A percentile compares a stretch with the other conserved stretches of the same genome.
These are phyloP conservation scores for Rutpela maculata DNA, from an alignment of 2,888 invertebrate genomes.

Conservation along the genomic window DNA sequence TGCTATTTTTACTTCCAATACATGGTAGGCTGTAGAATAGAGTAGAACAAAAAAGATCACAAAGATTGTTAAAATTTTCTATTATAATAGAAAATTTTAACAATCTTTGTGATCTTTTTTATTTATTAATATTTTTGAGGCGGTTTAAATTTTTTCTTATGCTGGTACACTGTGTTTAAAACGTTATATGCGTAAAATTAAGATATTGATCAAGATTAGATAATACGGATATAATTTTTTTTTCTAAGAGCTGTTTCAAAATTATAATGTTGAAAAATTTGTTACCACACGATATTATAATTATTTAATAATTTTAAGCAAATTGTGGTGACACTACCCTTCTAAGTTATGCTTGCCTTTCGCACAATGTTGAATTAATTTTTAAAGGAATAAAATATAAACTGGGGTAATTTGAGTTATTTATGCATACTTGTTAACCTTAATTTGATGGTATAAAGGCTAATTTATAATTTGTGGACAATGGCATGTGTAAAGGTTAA, in stretches of 20 bases:
- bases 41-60: no score
- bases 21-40: no score
- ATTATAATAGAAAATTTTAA: no score
- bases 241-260: background rate
- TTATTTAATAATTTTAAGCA: background rate
- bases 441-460: background rate
- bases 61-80: no score
- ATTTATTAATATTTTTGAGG: no score
- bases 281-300: background rate
- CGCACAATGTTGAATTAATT: background rate
- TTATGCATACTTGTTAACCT: background rate
- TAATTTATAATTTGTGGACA: background rate
- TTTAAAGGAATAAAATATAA: background rate
- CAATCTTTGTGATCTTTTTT: no score
- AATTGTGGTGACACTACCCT: background rate
- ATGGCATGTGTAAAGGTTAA: background rate
- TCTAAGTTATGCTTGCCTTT: background rate
- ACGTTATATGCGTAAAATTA: background rate
- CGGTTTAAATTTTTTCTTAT: no score
- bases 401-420: background rate
- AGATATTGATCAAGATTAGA: background rate
- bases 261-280: background rate
- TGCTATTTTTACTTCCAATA: no score
- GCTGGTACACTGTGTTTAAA: background rate
- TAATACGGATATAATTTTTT: background rate